Evolutionary conservation across 2,888 invertebrate genomes (phyloP), one percentile per base, ranked within the genome.

Genomic region (Campoletis raptor): DNA sequence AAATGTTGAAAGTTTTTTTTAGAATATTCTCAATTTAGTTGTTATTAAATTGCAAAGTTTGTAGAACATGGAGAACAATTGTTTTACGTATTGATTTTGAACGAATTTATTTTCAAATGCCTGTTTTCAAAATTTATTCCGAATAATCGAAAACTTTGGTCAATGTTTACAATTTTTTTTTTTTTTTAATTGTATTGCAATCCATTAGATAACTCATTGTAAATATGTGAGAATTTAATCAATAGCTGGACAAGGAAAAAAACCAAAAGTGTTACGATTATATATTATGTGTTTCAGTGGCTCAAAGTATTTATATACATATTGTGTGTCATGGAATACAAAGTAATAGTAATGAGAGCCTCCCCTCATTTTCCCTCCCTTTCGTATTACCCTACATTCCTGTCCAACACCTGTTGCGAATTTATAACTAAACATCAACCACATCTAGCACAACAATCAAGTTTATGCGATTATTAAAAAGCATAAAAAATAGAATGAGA

Each of bases 301-400:
- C 76, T 72, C 72, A 61, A 72, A 76, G 52, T 77, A 66, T 85
- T 66, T 70, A 73, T 67, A 66, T 69, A 21, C 54, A 37, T 74
- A 42, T 18, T 69, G 45, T 54, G 67, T 81, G 81, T 81, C 81
- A 45, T 81, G 81, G 72, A 74, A 81, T 61, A 73, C 52, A 61
- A 64, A 77, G 81, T 66, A 72, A 85, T 85, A 52, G 57, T 83
- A 83, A 81, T 81, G 83, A 81, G 79, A 64, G 78, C 30, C 76
- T 78, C 36, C 73, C 64, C 36, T 54, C 69, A 76, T 72, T 61
- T 80, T 85, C 85, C 76, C 45, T 64, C 84, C 82, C 79, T 64
- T 82, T 82, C 80, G 76, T 74, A 73, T 83, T 86, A 80, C 84
- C 87, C 88, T 85, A 88, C 88, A 88, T 88, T 87, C 83, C 64